Evolutionary conservation across 1,140 invertebrate genomes (phyloP), one percentile per base, ranked within the genome.

Genomic region (Aplysia californica): DNA sequence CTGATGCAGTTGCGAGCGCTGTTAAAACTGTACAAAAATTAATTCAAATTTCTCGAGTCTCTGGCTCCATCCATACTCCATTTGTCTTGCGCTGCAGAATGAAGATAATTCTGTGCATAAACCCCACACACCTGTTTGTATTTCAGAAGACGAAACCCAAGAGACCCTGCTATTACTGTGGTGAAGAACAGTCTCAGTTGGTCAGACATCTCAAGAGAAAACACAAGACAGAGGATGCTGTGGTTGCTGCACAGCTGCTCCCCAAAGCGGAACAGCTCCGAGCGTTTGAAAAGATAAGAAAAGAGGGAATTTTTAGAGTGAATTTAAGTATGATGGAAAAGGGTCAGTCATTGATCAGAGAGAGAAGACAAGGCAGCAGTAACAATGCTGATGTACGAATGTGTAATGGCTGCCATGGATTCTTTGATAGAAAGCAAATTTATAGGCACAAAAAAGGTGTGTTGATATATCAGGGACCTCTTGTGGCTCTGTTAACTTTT

Each of bases 381-480:
- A 65, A 69, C 39, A 59, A 69, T 33, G 26, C 75, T 18, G 26
- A 10, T 61, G 18, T 61, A 18, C 15, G 44, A 6, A 77, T 76
- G 21, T 80, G 79, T 38, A 41, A 59, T 23, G 77, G 71, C 2
- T 78, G 77, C 38, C 74, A 61, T n/a, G 66, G 77, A 1, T 78
- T 67, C 41, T 67, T 68, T 68, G 29, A 65, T 15, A 3, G 68
- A 41, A 61, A 59, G 59, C 36, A 67, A 69, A 61, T 68, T 23
- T 55, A 36, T 38, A 67, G 33, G 31, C 58, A 61, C 58, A 61
- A 44, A 69, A 39, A 76, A 21, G 15, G 3, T 56, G 50, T 55
- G 21, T 18, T 58, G 6, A 74, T 36, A 39, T 58, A 33, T n/a
- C 4, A 3, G 23, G 35, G 36, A 4, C 23, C 36, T 29, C 70